These are phyloP conservation scores for Macrotis lagotis DNA, from an alignment of 2,113 vertebrate species.

Conservation along the genomic window DNA sequence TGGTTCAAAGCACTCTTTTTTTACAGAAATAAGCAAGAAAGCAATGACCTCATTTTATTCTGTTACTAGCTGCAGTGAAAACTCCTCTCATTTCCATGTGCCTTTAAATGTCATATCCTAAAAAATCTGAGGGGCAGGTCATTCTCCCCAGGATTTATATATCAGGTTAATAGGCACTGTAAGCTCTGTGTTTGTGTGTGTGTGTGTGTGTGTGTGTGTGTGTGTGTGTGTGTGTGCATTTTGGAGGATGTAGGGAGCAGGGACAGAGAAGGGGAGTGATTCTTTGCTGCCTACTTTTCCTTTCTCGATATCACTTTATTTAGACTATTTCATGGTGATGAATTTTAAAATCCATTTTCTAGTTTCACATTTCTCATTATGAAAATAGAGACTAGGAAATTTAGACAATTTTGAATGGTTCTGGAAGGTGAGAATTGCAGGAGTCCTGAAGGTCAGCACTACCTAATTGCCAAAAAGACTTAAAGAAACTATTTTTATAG, in stretches of 20 bases:
- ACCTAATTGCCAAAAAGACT: constrained; percentile 27
- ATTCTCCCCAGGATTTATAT: constrained; percentile 22
- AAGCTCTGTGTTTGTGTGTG: background rate
- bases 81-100: constrained; percentile 35
- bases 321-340: constrained; percentile 4
- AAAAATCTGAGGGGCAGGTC: constrained; percentile 35
- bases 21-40: background rate
- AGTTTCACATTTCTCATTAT: constrained; percentile 31
- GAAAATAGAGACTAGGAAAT: constrained; percentile 31
- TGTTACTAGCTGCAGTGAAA: constrained; percentile 9
- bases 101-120: constrained; percentile 36
- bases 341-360: constrained; percentile 55
- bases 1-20: constrained; percentile 33
- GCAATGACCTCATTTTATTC: constrained; percentile 17
- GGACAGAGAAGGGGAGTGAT: constrained; percentile 6
- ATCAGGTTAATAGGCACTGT: background rate
- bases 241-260: background rate
- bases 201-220: background rate
- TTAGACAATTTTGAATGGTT: background rate
- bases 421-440: constrained; percentile 22
- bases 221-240: background rate
- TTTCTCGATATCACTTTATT: background rate
- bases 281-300: background rate
- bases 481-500: constrained; percentile 29
- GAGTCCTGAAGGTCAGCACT: constrained; percentile 7